Percentiles rank a stretch among this genome's conserved stretches.
These are phyloP conservation scores for Euphydryas editha DNA, from an alignment of 2,888 invertebrate species.

Conservation along the genomic window DNA sequence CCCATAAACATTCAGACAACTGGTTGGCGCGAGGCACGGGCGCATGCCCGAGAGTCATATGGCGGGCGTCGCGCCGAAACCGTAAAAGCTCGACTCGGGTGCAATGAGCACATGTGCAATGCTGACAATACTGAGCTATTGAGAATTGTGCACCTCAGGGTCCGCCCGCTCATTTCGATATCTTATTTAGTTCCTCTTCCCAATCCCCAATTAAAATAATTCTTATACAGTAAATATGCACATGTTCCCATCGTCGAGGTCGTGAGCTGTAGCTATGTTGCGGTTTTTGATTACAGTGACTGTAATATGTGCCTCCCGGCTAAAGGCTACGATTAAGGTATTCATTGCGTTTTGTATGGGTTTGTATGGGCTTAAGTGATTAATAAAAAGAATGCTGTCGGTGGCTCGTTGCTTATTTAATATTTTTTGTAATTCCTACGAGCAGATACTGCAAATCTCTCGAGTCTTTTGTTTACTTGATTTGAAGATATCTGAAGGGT, in stretches of 20 bases:
- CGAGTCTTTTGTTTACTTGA: constrained; percentile 72
- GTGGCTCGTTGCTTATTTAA: constrained; percentile 49
- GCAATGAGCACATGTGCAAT: constrained; percentile 47
- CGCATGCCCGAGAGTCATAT: constrained; percentile 60
- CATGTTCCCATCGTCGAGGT: constrained; percentile 67
- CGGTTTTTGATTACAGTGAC: constrained; percentile 71
- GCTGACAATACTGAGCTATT: constrained; percentile 38
- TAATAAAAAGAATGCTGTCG: constrained; percentile 49
- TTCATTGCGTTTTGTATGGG: constrained; percentile 52
- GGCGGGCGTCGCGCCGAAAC: constrained; percentile 70
- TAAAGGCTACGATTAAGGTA: constrained; percentile 55
- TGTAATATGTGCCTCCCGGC: constrained; percentile 59
- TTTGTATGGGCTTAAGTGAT: constrained; percentile 52
- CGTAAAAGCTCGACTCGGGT: constrained; percentile 71
- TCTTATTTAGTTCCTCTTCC: constrained; percentile 54
- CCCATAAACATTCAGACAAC: constrained; percentile 41
- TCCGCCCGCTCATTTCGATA: constrained; percentile 59
- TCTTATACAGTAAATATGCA: constrained; percentile 69
- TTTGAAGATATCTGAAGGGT: constrained; percentile 66
- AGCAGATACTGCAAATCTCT: constrained; percentile 42
- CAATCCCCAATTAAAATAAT: constrained; percentile 63
- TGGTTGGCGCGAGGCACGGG: constrained; percentile 46
- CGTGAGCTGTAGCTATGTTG: constrained; percentile 60
- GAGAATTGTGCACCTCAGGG: constrained; percentile 50
- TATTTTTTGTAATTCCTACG: constrained; percentile 32